phyloP scores from a whole-genome alignment of 2,888 invertebrate genomes.

The Teinopalpus imperialis region DNA sequence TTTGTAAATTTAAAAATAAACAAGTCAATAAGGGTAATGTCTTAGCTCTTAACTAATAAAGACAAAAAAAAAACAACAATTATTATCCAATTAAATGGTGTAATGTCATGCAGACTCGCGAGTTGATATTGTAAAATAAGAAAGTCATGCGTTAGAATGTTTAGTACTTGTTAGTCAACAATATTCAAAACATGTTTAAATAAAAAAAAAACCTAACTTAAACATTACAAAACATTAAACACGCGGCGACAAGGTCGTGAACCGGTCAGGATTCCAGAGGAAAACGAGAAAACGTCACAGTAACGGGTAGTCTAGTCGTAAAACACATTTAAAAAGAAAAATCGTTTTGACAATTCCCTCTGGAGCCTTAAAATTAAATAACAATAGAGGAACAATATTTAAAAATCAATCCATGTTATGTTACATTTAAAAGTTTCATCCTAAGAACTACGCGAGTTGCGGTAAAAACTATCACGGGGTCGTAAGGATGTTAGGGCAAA shows the following conservation, averaged over 20 bases:
- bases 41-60: conserved; percentile 44
- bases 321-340: conserved; percentile 53
- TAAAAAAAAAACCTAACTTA: conserved; percentile 38
- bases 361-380: conserved; percentile 51
- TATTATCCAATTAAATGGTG: conserved; percentile 42
- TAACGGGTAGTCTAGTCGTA: conserved; percentile 51
- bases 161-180: conserved; percentile 79
- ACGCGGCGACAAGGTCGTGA: conserved; percentile 46
- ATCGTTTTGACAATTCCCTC: conserved; percentile 65
- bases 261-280: conserved; percentile 54
- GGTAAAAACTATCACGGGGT: conserved; percentile 58
- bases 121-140: conserved; percentile 66
- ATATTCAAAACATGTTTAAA: conserved; percentile 56
- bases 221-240: conserved; percentile 38
- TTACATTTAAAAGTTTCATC: conserved; percentile 44
- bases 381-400: conserved; percentile 34
- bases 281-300: conserved; percentile 64
- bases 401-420: conserved; percentile 38
- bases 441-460: conserved; percentile 55
- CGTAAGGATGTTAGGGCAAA: conserved; percentile 28
- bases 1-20: conserved; percentile 48
- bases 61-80: too few species aligned
- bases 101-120: conserved; percentile 76
- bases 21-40: conserved; percentile 60
- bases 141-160: conserved; percentile 76